Evolutionary conservation across 2,888 invertebrate genomes (phyloP).

Genomic region (Drosophila putrida): DNA sequence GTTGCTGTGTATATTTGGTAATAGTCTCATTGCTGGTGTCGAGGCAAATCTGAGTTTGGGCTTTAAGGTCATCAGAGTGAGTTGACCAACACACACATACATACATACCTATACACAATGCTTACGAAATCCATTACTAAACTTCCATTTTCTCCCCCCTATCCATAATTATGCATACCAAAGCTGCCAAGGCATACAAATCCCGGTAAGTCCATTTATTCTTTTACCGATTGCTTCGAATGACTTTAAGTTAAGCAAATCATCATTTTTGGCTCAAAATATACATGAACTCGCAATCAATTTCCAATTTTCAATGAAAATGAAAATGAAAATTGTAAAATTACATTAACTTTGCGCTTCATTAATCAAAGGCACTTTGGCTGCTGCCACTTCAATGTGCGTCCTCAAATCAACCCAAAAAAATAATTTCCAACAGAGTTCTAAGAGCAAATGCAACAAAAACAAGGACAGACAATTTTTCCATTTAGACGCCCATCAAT

Average conservation of each 20-base stretch:
- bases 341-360: conserved; percentile 68
- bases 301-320: conserved; percentile 38
- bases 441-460: conserved; percentile 43
- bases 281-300: conserved; percentile 51
- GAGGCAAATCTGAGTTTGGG: conserved; percentile 84
- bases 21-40: conserved; percentile 82
- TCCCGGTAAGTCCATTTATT: conserved; percentile 70
- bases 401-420: conserved; percentile 51
- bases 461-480: conserved; percentile 23
- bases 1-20: conserved; percentile 84
- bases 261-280: conserved; percentile 19
- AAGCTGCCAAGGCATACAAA: conserved; percentile 74
- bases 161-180: conserved; percentile 48
- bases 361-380: conserved; percentile 70
- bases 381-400: conserved; percentile 47
- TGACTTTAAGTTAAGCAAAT: conserved; percentile 47
- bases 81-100: conserved; percentile 47
- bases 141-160: conserved; percentile 18
- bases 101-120: conserved; percentile 12
- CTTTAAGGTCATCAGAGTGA: conserved; percentile 84
- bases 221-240: conserved; percentile 29
- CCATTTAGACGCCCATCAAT: conserved; percentile 49
- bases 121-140: conserved; percentile 60
- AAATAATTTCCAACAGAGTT: conserved; percentile 43
- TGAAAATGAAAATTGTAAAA: conserved; percentile 57